Percentiles rank a stretch among this genome's conserved stretches.
Conservation (phyloP, 2,113 vertebrate species). For the Sander lucioperca region DNA sequence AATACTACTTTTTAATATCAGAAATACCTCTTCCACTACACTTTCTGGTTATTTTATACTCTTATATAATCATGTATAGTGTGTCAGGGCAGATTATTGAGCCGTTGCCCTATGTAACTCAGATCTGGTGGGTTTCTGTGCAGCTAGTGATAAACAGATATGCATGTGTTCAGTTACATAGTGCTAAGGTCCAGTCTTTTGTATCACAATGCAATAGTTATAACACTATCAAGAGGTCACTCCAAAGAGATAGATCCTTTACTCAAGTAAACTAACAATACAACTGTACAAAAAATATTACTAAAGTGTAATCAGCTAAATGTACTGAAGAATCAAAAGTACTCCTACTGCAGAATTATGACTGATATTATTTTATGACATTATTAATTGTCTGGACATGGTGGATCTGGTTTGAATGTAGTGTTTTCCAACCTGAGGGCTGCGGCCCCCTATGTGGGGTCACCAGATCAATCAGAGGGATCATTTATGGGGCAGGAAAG, state of each 20-base stretch:
- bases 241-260: not conserved
- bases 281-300: not conserved
- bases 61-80: slow-evolving; percentile 31
- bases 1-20: slow-evolving; percentile 45
- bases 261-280: not conserved
- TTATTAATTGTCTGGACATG: not conserved
- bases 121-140: slow-evolving; percentile 42
- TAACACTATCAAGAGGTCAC: not conserved
- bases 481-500: no score
- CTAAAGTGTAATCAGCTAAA: not conserved
- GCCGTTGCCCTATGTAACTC: slow-evolving; percentile 40
- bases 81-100: slow-evolving; percentile 53
- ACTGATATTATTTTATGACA: not conserved
- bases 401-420: not conserved
- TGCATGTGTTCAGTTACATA: slow-evolving; percentile 21
- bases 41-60: slow-evolving; percentile 36
- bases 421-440: not conserved
- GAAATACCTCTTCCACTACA: slow-evolving; percentile 27
- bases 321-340: not conserved
- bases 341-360: not conserved
- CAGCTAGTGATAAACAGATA: slow-evolving; percentile 38
- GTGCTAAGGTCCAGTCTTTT: not conserved
- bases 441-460: no score
- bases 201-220: slow-evolving; percentile 5
- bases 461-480: no score